Evolutionary conservation across 2,797 vertebrate genomes (phyloP).

Genomic region (Microcaecilia unicolor): DNA sequence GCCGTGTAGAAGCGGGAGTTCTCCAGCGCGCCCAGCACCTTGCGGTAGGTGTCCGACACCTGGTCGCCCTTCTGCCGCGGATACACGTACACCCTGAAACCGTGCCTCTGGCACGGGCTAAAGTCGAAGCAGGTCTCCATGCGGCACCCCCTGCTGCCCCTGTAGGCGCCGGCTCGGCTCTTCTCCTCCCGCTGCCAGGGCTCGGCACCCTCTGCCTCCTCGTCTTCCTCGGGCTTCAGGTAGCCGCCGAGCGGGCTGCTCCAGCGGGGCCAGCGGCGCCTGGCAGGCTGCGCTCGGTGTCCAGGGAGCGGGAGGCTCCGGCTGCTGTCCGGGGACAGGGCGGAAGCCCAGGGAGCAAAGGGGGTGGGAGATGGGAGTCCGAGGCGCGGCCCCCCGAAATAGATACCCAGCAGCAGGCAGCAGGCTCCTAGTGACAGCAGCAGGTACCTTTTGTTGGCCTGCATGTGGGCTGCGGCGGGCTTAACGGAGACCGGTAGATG

Average conservation of each 20-base stretch:
- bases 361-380: no score
- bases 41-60: conserved; percentile 64
- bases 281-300: no score
- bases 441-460: conserved; percentile 74
- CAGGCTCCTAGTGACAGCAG: conserved; percentile 67
- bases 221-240: no score
- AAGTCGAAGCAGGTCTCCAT: conserved; percentile 76
- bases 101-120: conserved; percentile 49
- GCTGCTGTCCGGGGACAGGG: conserved; percentile 57
- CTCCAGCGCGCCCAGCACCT: conserved; percentile 58
- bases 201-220: conserved; percentile 39
- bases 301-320: conserved; percentile 46
- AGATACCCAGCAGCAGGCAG: conserved; percentile 67
- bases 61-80: conserved; percentile 56
- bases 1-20: conserved; percentile 65
- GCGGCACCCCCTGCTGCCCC: conserved; percentile 62
- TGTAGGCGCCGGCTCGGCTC: conserved; percentile 47
- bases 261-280: conserved; percentile 73
- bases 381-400: conserved; percentile 54
- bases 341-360: no score
- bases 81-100: conserved; percentile 65
- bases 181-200: conserved; percentile 47
- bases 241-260: conserved; percentile 50
- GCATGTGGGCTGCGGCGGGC: conserved; percentile 41
- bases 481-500: no score